phyloP scores from a whole-genome alignment of 30 jellyfish, hydroid and myxozoan genomes.

The Calvadosia cruxmelitensis region DNA sequence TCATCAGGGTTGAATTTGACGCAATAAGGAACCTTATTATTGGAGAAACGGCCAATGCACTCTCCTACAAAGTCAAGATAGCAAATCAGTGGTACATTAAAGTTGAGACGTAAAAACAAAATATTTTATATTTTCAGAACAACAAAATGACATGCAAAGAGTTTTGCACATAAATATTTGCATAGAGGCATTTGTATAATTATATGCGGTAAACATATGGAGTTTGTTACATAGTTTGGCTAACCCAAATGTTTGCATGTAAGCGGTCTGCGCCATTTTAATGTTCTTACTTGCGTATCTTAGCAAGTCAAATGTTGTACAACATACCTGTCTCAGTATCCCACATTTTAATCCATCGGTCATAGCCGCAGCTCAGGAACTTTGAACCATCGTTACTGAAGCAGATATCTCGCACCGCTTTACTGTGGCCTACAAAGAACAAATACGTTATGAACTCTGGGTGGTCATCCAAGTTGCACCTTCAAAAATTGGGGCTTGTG shows the following conservation, averaged over 20 bases:
- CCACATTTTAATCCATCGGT: conserved; percentile 98
- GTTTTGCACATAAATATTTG: no score
- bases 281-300: no score
- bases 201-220: no score
- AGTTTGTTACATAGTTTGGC: no score
- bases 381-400: conserved; percentile 91
- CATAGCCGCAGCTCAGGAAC: conserved; percentile 94
- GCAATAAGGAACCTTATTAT: conserved; percentile 88
- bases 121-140: background rate
- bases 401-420: conserved; percentile 97
- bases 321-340: conserved; percentile 96
- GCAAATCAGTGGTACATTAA: background rate
- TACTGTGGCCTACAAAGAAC: conserved; percentile 63
- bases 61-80: conserved; percentile 42
- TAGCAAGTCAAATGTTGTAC: no score
- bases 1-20: conserved; percentile 96
- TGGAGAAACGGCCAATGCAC: conserved; percentile 88
- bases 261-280: no score
- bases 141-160: no score
- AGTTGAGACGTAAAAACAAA: background rate
- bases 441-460: background rate
- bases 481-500: no score
- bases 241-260: no score
- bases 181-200: no score
- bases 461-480: background rate